A percentile compares a stretch with the other conserved stretches of the same genome.
Conservation (phyloP, 1,140 invertebrate genomes). For the Yoshiicerus persimilis region DNA sequence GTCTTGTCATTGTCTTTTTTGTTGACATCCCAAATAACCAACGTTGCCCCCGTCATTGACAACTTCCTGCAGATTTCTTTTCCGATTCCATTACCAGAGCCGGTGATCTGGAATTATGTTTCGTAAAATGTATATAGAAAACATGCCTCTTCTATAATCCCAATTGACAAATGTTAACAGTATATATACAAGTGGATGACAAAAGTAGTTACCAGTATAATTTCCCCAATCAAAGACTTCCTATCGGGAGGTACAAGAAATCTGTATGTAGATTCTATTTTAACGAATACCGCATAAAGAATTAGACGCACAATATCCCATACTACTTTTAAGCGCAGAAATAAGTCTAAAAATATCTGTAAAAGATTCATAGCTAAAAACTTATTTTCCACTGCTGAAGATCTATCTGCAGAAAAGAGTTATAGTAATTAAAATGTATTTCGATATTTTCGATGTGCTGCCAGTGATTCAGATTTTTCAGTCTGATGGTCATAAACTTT, state of each 20-base stretch:
- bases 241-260: background rate
- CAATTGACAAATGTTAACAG: no score
- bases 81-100: slow-evolving; percentile 43
- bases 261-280: background rate
- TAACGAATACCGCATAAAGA: background rate
- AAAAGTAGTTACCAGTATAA: slow-evolving; percentile 18
- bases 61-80: slow-evolving; percentile 34
- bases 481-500: background rate
- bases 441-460: no score
- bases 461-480: no score
- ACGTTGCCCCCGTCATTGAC: slow-evolving; percentile 24
- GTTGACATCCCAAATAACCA: slow-evolving; percentile 44
- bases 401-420: no score
- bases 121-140: no score
- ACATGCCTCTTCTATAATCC: no score
- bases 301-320: background rate
- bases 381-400: no score
- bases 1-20: slow-evolving; percentile 29
- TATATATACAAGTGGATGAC: no score
- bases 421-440: no score
- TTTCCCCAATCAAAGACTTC: slow-evolving; percentile 28
- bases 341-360: background rate
- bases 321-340: background rate
- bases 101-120: slow-evolving; percentile 34
- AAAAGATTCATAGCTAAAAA: background rate